Percentiles rank a stretch among this genome's conserved stretches.
phyloP scores from a whole-genome alignment of 2,113 vertebrate species.

The Hoplias malabaricus region DNA sequence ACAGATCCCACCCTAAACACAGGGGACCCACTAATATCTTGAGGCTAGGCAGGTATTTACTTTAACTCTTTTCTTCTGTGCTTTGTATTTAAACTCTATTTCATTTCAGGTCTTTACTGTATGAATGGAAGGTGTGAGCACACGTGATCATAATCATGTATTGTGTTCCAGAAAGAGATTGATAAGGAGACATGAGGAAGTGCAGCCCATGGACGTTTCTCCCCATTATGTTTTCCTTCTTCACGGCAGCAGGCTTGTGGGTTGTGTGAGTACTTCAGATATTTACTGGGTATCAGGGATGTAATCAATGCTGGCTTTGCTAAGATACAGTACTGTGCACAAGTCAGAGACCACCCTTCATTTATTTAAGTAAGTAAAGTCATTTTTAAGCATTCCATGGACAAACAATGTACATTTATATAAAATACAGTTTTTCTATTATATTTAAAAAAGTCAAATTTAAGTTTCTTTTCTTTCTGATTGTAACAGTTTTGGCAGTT shows the following conservation, averaged over 20 bases:
- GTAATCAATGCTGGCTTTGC: neutral
- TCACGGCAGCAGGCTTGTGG: conserved; percentile 85
- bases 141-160: neutral
- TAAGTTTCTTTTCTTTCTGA: too few species aligned
- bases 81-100: neutral
- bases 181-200: conserved; percentile 67
- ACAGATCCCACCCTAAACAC: conserved; percentile 1
- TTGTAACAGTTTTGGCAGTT: too few species aligned
- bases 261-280: conserved; percentile 80
- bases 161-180: conserved; percentile 9
- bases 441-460: too few species aligned
- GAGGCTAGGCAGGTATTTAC: conserved; percentile 1
- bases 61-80: neutral
- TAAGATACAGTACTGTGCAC: too few species aligned
- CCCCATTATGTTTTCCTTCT: conserved; percentile 79
- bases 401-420: too few species aligned
- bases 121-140: neutral
- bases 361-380: too few species aligned
- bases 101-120: neutral
- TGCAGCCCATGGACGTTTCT: conserved; percentile 87
- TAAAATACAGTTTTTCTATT: too few species aligned
- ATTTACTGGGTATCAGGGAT: neutral
- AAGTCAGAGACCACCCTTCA: too few species aligned
- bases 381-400: too few species aligned
- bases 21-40: neutral